Evolutionary conservation across 2,113 vertebrate genomes (phyloP).

Genomic region (Petrocephalus microphthalmus): DNA sequence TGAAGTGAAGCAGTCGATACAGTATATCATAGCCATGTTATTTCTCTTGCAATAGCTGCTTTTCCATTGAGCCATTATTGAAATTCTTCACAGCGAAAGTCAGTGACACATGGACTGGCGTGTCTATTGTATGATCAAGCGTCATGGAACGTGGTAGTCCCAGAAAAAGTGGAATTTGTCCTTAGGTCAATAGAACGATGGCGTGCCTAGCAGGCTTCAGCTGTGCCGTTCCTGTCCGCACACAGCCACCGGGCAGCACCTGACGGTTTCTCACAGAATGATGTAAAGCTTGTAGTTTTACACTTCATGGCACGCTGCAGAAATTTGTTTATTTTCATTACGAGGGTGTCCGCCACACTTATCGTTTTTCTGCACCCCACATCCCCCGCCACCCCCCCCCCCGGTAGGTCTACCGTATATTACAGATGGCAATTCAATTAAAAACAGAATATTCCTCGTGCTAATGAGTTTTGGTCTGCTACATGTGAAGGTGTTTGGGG

Average conservation of each 20-base stretch:
- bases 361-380: not conserved
- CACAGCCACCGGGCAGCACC: not conserved
- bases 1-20: not conserved
- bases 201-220: not conserved
- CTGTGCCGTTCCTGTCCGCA: not conserved
- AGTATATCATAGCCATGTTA: not conserved
- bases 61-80: not conserved
- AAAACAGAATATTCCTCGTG: not conserved
- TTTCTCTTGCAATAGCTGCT: not conserved
- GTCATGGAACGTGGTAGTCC: not conserved
- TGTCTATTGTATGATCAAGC: not conserved
- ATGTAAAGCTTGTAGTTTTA: not conserved
- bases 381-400: no score
- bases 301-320: not conserved
- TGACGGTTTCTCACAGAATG: not conserved
- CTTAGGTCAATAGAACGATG: not conserved
- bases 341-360: not conserved
- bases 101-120: not conserved
- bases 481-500: not conserved
- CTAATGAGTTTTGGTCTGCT: slow-evolving; percentile 12
- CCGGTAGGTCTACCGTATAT: not conserved
- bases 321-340: slow-evolving; percentile 13
- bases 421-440: slow-evolving; percentile 10
- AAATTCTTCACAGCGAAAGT: not conserved
- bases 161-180: not conserved